Evolutionary conservation across 2,888 invertebrate genomes (phyloP).

Genomic region (Pachydiplax longipennis): DNA sequence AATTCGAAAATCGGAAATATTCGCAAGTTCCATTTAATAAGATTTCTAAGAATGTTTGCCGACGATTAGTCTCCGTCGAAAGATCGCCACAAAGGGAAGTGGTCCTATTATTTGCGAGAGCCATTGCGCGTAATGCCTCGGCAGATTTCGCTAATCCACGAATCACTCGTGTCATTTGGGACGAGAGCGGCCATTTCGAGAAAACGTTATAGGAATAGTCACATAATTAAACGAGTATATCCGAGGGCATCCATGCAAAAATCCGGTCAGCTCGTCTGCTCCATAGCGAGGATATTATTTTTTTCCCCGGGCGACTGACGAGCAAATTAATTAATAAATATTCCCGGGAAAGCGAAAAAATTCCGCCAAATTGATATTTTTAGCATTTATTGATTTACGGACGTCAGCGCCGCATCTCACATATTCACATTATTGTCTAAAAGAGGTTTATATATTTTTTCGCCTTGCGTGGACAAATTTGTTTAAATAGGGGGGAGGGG

Average conservation of each 20-base stretch:
- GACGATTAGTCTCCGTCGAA: too few relatives aligned
- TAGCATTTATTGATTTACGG: slow-evolving; percentile 17
- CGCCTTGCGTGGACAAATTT: neutral
- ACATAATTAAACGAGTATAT: neutral
- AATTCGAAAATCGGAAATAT: too few relatives aligned
- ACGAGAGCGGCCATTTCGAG: neutral
- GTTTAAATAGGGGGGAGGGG: neutral
- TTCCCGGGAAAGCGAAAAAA: slow-evolving; percentile 5
- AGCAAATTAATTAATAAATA: slow-evolving; percentile 39
- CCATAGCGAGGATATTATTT: neutral
- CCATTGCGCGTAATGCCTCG: neutral
- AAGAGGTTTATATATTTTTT: neutral
- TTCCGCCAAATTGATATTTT: slow-evolving; percentile 24
- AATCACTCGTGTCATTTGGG: neutral
- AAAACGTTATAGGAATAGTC: neutral
- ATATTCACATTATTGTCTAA: neutral
- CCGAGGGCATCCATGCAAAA: neutral
- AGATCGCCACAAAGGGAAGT: too few relatives aligned
- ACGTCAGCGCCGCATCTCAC: neutral
- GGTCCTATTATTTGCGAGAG: neutral
- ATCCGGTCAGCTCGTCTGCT: slow-evolving; percentile 18
- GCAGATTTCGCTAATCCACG: neutral
- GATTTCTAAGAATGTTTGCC: too few relatives aligned
- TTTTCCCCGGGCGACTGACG: slow-evolving; percentile 25
- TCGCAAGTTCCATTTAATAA: too few relatives aligned